These are phyloP conservation scores for Chiloscyllium punctatum DNA, from an alignment of 2,797 vertebrate species.

Conservation along the genomic window DNA sequence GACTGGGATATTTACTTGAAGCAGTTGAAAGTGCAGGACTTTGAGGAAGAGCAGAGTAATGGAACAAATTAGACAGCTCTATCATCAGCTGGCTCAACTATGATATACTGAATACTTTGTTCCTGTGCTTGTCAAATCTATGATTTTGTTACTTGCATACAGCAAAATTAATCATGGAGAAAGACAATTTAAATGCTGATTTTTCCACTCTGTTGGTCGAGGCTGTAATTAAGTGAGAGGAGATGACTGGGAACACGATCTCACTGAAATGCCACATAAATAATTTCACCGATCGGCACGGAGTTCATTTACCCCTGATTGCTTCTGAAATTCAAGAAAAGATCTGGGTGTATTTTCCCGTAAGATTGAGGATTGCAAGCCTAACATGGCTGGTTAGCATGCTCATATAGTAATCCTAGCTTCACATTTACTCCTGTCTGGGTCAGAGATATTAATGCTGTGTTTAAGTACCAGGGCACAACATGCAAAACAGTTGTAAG, in stretches of 20 bases:
- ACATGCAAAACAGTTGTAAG: neutral
- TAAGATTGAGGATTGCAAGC: conserved; percentile 9
- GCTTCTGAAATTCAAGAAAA: conserved; percentile 40
- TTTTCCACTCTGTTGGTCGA: neutral
- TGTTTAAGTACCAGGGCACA: conserved; percentile 2
- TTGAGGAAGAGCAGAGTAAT: neutral
- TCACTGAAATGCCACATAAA: conserved; percentile 41
- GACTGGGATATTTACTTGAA: neutral
- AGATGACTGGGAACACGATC: conserved; percentile 42
- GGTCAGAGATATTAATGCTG: conserved; percentile 8
- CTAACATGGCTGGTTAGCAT: neutral
- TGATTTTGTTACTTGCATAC: neutral
- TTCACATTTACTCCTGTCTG: neutral
- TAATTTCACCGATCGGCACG: conserved; percentile 45
- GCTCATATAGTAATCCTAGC: conserved; percentile 19
- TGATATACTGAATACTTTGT: neutral
- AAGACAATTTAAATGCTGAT: neutral
- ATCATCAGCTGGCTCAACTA: no score
- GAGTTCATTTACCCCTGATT: conserved; percentile 48
- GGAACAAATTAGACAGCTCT: neutral
- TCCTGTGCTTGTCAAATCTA: neutral
- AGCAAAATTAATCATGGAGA: no score
- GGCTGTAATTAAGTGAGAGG: neutral
- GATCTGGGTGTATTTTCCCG: neutral
- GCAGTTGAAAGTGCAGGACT: no score